Percentiles rank a stretch among this genome's conserved stretches.
These are phyloP conservation scores for Allolobophora icterica DNA, from an alignment of 2,888 invertebrate genomes.

Conservation along the genomic window DNA sequence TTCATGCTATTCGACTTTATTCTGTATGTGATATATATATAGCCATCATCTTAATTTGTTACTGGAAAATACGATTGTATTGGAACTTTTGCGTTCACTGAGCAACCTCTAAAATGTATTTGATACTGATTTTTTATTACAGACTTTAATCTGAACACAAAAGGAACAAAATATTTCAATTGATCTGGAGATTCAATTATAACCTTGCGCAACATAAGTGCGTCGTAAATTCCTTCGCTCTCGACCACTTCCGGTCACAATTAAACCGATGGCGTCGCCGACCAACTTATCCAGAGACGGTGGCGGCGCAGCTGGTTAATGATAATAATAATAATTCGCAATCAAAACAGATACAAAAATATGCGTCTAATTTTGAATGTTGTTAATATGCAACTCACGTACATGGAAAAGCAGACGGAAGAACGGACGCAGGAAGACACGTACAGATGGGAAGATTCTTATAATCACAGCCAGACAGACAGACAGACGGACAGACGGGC, in stretches of 20 bases:
- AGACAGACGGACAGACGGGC: slow-evolving; percentile 22
- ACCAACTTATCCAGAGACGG: no score
- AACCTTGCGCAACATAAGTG: not conserved
- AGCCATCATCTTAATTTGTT: no score
- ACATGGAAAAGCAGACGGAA: not conserved
- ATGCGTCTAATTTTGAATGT: not conserved
- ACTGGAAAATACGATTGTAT: no score
- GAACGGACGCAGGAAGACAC: not conserved
- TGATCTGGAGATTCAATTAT: not conserved
- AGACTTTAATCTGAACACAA: no score
- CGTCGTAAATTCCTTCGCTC: not conserved
- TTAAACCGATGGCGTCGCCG: not conserved
- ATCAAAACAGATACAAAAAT: not conserved
- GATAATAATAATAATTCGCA: not conserved
- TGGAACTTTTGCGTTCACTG: no score
- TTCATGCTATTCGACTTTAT: no score
- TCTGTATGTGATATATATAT: no score
- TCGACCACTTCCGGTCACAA: not conserved
- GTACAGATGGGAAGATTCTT: not conserved
- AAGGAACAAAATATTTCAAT: no score
- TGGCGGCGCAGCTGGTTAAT: no score
- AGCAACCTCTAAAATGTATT: no score
- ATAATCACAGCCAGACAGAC: not conserved
- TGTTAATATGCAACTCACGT: not conserved
- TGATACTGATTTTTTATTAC: no score